Evolutionary conservation across 2,113 vertebrate genomes (phyloP).

Genomic region (Tragelaphus imberbis): DNA sequence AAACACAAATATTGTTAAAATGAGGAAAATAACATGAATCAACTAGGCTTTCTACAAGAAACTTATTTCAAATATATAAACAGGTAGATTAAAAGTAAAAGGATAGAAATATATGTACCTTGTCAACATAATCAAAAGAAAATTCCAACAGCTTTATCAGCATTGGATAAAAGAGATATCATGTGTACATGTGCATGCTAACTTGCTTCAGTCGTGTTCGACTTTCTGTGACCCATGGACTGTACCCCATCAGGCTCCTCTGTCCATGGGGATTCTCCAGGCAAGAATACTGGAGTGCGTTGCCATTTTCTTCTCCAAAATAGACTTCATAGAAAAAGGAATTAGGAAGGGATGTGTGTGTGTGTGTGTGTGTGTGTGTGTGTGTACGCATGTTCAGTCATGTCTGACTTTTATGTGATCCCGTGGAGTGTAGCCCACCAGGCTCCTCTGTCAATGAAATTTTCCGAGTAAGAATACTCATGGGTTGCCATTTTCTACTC

Average conservation of each 20-base stretch:
- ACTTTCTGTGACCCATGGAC: neutral
- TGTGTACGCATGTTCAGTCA: rapidly evolving
- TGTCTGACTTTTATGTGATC: neutral
- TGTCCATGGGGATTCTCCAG: neutral
- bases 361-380: neutral
- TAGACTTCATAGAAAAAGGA: neutral
- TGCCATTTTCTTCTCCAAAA: neutral
- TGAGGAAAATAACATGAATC: neutral
- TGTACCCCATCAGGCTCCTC: neutral
- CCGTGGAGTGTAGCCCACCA: neutral
- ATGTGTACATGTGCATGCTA: rapidly evolving
- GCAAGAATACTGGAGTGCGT: neutral
- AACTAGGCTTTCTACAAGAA: neutral
- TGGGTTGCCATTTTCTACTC: neutral
- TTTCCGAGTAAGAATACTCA: neutral
- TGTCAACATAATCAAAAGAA: neutral
- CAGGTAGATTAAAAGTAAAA: neutral
- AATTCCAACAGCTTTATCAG: neutral
- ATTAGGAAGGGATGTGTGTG: neutral
- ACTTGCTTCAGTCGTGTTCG: rapidly evolving
- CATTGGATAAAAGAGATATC: neutral
- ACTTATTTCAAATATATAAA: neutral
- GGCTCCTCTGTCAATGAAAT: neutral
- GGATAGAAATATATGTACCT: neutral
- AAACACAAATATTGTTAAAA: neutral